Evolutionary conservation across 2,797 vertebrate species (phyloP), one percentile per base, ranked within the genome.

Genomic region (Enteromius fasciolatus): DNA sequence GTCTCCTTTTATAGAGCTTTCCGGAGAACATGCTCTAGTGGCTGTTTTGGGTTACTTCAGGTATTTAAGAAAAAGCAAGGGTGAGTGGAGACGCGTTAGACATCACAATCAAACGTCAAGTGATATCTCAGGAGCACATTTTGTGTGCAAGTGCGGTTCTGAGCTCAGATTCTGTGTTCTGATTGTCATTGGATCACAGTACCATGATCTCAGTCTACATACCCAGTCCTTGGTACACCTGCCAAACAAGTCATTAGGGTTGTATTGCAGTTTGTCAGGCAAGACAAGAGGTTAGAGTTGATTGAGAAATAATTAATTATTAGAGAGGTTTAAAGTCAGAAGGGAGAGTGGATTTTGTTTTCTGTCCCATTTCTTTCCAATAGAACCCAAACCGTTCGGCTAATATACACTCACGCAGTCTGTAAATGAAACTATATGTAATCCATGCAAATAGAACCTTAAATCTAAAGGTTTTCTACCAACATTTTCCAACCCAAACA

Each of bases 1-100:
- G 67, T 88, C 86, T 88, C 89, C 89, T 33, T 88, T 89, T 88
- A 87, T 74, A 88, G 88, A 86, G 86, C 86, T 63, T 78, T 72
- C 80, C 59, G 79, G 85, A 86, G 75, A 82, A 75, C 41, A 18
- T 73, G 78, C 86, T 85, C 86, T 89, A 41, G 41, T 70, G 59
- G 76, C 83, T 66, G 41, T 81, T 54, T 80, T 67, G 20, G 15
- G 61, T 54, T 48, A 69, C 63, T n/a, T 75, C 25, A 69, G 70
- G 46, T 44, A 44, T 69, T 72, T 31, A 46, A 33, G 20, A 59
- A 48, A 63, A 67, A 59, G n/a, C 20, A 41, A 69, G 36, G 20
- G 73, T 54, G 69, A 78, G 68, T 63, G 68, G 31, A 68, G 70
- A 82, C 69, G 79, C 46, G 70, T 70, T 70, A 57, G 64, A 83